These are phyloP conservation scores for Centropristis striata DNA, from an alignment of 2,113 vertebrate genomes.

Conservation along the genomic window DNA sequence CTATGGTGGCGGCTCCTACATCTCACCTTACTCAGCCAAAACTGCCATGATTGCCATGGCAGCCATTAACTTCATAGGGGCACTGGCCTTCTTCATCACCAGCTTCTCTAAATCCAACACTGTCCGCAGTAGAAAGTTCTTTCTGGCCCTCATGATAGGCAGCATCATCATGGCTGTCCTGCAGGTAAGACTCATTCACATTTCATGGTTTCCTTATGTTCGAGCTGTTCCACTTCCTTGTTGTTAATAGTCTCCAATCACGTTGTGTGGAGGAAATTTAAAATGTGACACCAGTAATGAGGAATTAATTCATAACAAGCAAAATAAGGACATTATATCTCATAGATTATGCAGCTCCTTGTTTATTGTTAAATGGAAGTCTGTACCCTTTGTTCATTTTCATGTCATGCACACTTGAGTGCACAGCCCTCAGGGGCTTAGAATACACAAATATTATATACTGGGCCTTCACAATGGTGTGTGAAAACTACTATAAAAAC, in stretches of 20 bases:
- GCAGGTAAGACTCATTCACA: slow-evolving; percentile 65
- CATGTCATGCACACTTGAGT: too few relatives aligned
- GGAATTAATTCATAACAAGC: neutral
- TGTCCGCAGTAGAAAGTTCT: slow-evolving; percentile 87
- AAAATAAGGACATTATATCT: neutral
- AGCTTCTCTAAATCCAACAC: slow-evolving; percentile 85
- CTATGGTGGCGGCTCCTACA: slow-evolving; percentile 79
- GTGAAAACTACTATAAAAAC: neutral
- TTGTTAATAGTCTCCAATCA: too few relatives aligned
- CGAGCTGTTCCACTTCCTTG: neutral
- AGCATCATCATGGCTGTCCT: slow-evolving; percentile 83
- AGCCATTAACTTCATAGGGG: slow-evolving; percentile 87
- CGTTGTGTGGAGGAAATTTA: neutral
- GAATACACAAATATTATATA: too few relatives aligned
- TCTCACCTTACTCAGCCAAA: slow-evolving; percentile 89
- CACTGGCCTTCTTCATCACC: slow-evolving; percentile 85
- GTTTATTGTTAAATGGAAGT: too few relatives aligned
- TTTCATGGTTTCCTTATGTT: neutral
- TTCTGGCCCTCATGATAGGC: slow-evolving; percentile 83
- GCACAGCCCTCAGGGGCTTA: too few relatives aligned
- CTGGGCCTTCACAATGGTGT: neutral
- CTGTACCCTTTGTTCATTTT: too few relatives aligned
- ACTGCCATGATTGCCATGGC: slow-evolving; percentile 91
- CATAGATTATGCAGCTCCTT: neutral
- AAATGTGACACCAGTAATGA: neutral